These are phyloP conservation scores for Hyposoter dolosus DNA, from an alignment of 2,888 invertebrate genomes.

Conservation along the genomic window DNA sequence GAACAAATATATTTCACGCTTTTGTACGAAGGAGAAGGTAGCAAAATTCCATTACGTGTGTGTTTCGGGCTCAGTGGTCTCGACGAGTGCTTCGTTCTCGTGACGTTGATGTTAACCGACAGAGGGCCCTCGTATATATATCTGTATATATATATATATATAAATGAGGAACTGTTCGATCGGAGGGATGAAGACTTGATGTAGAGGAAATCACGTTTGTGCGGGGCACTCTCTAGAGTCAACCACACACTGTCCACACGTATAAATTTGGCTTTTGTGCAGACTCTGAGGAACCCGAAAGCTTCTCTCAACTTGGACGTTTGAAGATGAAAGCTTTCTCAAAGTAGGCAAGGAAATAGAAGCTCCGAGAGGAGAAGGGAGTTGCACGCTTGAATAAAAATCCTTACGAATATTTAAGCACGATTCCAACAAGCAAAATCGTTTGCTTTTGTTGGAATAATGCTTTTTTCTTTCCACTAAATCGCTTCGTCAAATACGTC, in stretches of 20 bases:
- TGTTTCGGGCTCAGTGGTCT: conserved; percentile 21
- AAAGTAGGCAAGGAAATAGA: not conserved
- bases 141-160: not conserved
- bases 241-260: conserved; percentile 22
- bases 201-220: conserved; percentile 66
- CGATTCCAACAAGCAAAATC: not conserved
- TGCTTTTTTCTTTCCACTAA: not conserved
- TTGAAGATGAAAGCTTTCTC: conserved; percentile 18
- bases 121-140: not conserved
- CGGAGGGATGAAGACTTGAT: conserved; percentile 43
- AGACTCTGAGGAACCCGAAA: conserved; percentile 39
- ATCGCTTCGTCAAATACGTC: not conserved
- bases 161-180: conserved; percentile 46
- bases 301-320: conserved; percentile 35
- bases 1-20: conserved; percentile 23
- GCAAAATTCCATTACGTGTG: conserved; percentile 34
- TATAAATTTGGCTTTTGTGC: conserved; percentile 39
- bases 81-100: conserved; percentile 8
- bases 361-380: conserved; percentile 11
- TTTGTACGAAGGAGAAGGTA: conserved; percentile 14
- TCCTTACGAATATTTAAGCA: conserved; percentile 1
- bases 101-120: conserved; percentile 37
- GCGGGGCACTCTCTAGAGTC: conserved; percentile 56
- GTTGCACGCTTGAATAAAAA: not conserved
- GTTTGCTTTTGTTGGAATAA: not conserved